phyloP scores from a whole-genome alignment of 2,888 invertebrate species.

The Pyrrhia umbra region DNA sequence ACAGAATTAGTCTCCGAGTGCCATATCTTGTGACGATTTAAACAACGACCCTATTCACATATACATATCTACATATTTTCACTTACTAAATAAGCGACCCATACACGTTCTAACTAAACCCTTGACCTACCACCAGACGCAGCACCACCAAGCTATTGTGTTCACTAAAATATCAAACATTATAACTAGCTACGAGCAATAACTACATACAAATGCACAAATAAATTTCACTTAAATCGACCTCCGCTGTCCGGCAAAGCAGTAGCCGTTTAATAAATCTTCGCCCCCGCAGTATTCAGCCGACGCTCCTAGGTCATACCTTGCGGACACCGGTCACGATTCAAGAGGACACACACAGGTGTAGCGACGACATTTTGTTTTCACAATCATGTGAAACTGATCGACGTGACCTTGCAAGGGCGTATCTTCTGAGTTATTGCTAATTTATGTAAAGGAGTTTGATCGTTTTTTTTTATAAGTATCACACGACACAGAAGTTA shows the following conservation, averaged over 20 bases:
- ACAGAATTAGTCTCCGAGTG: not conserved
- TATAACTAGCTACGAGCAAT: constrained; percentile 55
- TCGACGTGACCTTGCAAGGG: constrained; percentile 53
- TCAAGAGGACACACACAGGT: constrained; percentile 61
- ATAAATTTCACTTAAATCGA: constrained; percentile 75
- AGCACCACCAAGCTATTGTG: constrained; percentile 15
- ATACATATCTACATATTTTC: not conserved
- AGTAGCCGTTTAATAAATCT: constrained; percentile 84
- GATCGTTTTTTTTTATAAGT: no score
- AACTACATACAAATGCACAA: constrained; percentile 73
- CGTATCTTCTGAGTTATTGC: constrained; percentile 39
- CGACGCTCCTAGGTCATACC: constrained; percentile 62
- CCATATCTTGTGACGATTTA: not conserved
- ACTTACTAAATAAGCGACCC: not conserved
- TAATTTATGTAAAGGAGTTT: constrained; percentile 32
- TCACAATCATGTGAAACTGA: constrained; percentile 38
- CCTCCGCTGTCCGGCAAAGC: constrained; percentile 70
- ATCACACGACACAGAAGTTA: no score
- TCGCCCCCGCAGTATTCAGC: constrained; percentile 74
- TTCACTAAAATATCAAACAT: constrained; percentile 27
- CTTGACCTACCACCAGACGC: constrained; percentile 9
- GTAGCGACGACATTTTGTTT: constrained; percentile 36
- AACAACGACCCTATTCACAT: not conserved
- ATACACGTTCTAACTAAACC: not conserved
- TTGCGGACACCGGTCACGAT: constrained; percentile 58